phyloP scores from a whole-genome alignment of 37 sponge, comb jelly and placozoan species.

The Petrosia ficiformis region DNA sequence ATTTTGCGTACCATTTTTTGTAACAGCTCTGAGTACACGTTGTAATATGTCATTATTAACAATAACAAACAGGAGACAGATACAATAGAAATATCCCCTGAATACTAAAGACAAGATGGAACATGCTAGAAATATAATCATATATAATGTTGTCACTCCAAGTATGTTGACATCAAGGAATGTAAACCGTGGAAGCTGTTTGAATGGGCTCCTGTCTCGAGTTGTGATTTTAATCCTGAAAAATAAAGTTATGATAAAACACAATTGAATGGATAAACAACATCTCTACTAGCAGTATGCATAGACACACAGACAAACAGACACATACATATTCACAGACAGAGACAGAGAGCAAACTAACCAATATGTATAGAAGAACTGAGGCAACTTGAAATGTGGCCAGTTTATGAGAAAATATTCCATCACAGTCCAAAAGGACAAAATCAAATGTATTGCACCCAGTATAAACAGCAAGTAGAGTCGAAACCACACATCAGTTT shows the following conservation, averaged over 20 bases:
- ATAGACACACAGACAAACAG: no score
- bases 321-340: constrained; percentile 46
- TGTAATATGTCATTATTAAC: constrained; percentile 65
- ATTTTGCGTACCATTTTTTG: constrained; percentile 47
- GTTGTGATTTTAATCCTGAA: no score
- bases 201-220: no score
- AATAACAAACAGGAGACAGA: constrained; percentile 77
- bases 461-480: constrained; percentile 2
- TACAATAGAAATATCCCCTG: constrained; percentile 82
- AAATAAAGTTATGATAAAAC: no score
- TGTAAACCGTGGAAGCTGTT: no score
- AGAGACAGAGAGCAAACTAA: no score
- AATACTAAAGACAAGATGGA: constrained; percentile 58
- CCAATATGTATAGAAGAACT: background rate
- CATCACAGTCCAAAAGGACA: constrained; percentile 42
- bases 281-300: no score
- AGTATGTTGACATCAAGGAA: constrained; percentile 15
- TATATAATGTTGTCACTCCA: constrained; percentile 25
- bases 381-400: constrained; percentile 50
- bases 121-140: constrained; percentile 24
- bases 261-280: no score
- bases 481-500: background rate
- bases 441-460: constrained; percentile 57
- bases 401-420: constrained; percentile 64
- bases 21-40: constrained; percentile 67